A percentile compares a stretch with the other conserved stretches of the same genome.
phyloP scores from a whole-genome alignment of 2,797 vertebrate species.

The Eidolon dupreanum region DNA sequence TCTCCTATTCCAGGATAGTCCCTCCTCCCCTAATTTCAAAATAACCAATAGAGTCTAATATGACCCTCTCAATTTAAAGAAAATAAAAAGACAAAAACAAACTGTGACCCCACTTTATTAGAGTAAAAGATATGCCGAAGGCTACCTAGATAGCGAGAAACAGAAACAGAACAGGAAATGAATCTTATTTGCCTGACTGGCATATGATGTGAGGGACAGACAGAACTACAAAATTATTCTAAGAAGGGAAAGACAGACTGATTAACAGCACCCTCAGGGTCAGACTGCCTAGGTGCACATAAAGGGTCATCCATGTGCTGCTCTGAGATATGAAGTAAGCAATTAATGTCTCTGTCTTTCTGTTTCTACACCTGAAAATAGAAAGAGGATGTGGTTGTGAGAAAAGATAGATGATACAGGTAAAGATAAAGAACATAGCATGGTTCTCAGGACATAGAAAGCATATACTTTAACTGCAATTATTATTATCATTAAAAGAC shows the following conservation, averaged over 20 bases:
- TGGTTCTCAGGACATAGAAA: background rate
- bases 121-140: background rate
- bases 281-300: background rate
- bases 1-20: background rate
- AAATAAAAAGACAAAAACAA: background rate
- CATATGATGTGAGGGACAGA: background rate
- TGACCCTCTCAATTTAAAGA: background rate
- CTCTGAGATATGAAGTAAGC: background rate
- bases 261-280: background rate
- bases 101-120: background rate
- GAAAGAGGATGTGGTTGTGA: background rate
- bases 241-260: background rate
- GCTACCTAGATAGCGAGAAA: background rate
- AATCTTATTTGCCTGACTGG: background rate
- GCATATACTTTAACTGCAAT: background rate
- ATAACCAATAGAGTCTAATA: background rate
- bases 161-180: background rate
- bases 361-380: background rate
- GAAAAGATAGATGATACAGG: background rate
- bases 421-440: background rate
- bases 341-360: background rate
- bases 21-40: background rate
- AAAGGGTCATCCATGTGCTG: background rate
- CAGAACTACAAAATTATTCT: background rate
- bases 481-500: background rate